Evolutionary conservation across 2,113 vertebrate species (phyloP).

Genomic region (Cyphomyrus plagiostoma): DNA sequence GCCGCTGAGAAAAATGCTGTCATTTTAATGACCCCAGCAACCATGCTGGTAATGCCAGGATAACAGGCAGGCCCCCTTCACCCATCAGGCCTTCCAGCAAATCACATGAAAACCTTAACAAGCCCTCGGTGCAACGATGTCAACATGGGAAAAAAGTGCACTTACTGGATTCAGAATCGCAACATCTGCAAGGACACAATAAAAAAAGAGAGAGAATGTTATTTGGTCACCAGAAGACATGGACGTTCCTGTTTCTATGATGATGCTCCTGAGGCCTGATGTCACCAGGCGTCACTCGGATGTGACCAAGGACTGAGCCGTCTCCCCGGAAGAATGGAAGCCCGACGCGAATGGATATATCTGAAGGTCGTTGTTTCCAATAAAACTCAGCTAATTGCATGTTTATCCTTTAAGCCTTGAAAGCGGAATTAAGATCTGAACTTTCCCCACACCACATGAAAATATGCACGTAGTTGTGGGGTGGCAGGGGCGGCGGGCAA

Average conservation of each 20-base stretch:
- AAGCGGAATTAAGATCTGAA: conserved; percentile 17
- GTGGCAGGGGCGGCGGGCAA: conserved; percentile 11
- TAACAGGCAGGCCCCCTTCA: background rate
- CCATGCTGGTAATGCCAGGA: background rate
- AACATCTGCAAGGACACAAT: conserved; percentile 47
- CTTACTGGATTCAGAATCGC: conserved; percentile 52
- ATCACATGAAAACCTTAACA: background rate
- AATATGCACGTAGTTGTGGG: conserved; percentile 25
- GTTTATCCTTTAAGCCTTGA: conserved; percentile 31
- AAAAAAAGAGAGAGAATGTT: conserved; percentile 32
- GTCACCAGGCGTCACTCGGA: conserved; percentile 22
- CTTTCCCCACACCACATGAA: conserved; percentile 19
- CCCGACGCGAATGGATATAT: background rate
- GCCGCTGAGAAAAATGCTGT: background rate
- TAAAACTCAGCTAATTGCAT: conserved; percentile 40
- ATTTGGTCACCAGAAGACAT: conserved; percentile 30
- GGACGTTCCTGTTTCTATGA: conserved; percentile 37
- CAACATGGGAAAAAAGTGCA: conserved; percentile 29
- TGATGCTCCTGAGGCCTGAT: conserved; percentile 21
- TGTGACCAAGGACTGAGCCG: background rate
- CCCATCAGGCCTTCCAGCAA: background rate
- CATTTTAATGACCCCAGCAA: background rate
- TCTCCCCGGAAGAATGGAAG: background rate
- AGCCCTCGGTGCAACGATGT: conserved; percentile 12
- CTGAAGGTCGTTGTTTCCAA: conserved; percentile 37